These are phyloP conservation scores for Novumbra hubbsi DNA, from an alignment of 2,797 vertebrate species.

Conservation along the genomic window DNA sequence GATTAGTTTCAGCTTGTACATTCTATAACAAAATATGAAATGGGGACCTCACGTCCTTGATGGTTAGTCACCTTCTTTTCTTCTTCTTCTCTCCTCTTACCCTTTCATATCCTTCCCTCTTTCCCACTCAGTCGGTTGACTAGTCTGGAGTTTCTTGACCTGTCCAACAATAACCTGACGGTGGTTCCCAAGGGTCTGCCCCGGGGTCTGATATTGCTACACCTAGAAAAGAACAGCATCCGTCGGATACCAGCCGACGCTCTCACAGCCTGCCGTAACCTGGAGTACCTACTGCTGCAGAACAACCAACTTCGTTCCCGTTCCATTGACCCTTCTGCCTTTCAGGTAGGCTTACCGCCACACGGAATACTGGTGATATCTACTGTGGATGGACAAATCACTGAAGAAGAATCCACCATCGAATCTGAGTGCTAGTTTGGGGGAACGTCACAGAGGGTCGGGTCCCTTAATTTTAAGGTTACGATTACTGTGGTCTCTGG, in stretches of 20 bases:
- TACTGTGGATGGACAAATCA: not conserved
- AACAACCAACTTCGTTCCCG: slow-evolving; percentile 89
- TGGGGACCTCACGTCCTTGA: too few relatives aligned
- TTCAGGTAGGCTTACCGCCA: slow-evolving; percentile 63
- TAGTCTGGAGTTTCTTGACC: slow-evolving; percentile 91
- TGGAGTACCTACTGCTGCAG: slow-evolving; percentile 96
- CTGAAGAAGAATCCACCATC: not conserved
- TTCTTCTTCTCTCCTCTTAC: not conserved
- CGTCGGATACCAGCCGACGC: slow-evolving; percentile 81
- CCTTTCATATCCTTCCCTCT: too few relatives aligned
- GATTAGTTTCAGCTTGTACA: not conserved
- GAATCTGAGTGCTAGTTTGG: not conserved
- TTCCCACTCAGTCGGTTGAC: slow-evolving; percentile 74
- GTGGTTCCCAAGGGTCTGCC: slow-evolving; percentile 89
- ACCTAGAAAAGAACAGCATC: slow-evolving; percentile 94
- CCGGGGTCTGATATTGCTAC: slow-evolving; percentile 88
- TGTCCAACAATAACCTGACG: slow-evolving; percentile 95
- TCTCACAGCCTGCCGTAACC: slow-evolving; percentile 83
- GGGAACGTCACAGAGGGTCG: not conserved
- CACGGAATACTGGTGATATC: not conserved
- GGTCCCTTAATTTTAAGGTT: not conserved
- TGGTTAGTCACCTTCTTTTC: too few relatives aligned
- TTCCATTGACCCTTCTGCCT: slow-evolving; percentile 86
- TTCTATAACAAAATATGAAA: not conserved
- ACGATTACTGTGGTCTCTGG: not conserved